phyloP scores from a whole-genome alignment of 2,888 invertebrate genomes.

The Coleophora flavipennella region DNA sequence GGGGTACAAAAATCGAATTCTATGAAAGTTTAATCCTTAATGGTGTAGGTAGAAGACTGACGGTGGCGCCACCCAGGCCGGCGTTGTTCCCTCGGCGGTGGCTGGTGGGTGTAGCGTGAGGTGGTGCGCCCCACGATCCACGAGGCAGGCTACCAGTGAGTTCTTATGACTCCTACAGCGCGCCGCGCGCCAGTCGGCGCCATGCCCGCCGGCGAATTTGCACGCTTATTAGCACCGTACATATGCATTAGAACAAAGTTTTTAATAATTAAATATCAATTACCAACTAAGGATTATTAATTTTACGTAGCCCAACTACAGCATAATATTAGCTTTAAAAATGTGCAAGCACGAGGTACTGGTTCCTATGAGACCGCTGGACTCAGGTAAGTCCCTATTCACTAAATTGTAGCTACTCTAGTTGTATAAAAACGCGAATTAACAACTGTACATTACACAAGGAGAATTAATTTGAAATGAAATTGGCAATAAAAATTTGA shows the following conservation, averaged over 20 bases:
- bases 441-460: background rate
- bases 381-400: slow-evolving; percentile 36
- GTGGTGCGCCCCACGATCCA: background rate
- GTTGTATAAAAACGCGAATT: background rate
- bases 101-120: too few relatives aligned
- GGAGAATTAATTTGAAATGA: background rate
- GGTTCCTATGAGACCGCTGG: slow-evolving; percentile 40
- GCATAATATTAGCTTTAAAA: slow-evolving; percentile 6
- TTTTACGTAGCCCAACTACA: background rate
- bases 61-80: too few relatives aligned
- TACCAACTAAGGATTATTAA: too few relatives aligned
- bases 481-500: slow-evolving; percentile 3
- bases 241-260: too few relatives aligned
- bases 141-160: background rate
- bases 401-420: background rate
- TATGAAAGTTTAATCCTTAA: background rate
- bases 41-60: background rate
- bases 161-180: too few relatives aligned
- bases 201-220: slow-evolving; percentile 4
- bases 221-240: background rate
- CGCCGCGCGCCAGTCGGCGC: slow-evolving; percentile 6
- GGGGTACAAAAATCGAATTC: too few relatives aligned
- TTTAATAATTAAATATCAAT: too few relatives aligned
- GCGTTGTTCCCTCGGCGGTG: too few relatives aligned
- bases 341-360: slow-evolving; percentile 55